Percentiles rank a stretch among this genome's conserved stretches.
Conservation (phyloP, 2,797 vertebrate genomes). For the Hirundo rustica region DNA sequence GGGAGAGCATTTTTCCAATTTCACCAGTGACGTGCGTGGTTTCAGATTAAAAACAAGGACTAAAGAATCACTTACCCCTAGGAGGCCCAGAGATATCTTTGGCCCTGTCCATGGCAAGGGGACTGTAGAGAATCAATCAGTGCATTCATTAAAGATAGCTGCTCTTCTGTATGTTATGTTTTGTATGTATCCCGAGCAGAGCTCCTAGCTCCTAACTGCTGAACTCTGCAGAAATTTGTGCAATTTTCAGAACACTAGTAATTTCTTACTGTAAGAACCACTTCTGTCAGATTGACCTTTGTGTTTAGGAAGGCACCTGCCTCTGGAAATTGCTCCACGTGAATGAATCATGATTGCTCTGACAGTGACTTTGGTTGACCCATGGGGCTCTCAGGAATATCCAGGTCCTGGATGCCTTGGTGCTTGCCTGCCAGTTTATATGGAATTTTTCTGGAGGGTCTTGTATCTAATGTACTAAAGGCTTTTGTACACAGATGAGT, state of each 20-base stretch:
- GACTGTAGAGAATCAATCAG: not conserved
- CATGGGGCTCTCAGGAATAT: not conserved
- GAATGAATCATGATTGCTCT: not conserved
- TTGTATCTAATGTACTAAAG: not conserved
- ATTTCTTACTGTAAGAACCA: not conserved
- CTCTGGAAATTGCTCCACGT: not conserved
- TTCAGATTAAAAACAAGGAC: not conserved
- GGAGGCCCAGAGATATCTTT: not conserved
- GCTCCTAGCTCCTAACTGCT: not conserved
- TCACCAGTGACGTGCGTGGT: not conserved
- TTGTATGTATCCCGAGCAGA: accelerated
- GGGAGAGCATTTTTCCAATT: not conserved
- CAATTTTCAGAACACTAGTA: not conserved
- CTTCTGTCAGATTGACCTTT: not conserved
- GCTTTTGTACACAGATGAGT: not conserved
- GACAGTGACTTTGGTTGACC: not conserved
- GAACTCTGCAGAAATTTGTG: not conserved
- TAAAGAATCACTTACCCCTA: not conserved
- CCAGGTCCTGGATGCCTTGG: not conserved
- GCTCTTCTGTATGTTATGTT: not conserved
- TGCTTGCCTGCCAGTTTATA: not conserved
- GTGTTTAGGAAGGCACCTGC: not conserved
- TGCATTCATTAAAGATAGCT: not conserved
- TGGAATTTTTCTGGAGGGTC: not conserved
- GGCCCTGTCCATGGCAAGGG: not conserved